Conservation (phyloP, 2,797 vertebrate species). For the Danio kyathit region DNA sequence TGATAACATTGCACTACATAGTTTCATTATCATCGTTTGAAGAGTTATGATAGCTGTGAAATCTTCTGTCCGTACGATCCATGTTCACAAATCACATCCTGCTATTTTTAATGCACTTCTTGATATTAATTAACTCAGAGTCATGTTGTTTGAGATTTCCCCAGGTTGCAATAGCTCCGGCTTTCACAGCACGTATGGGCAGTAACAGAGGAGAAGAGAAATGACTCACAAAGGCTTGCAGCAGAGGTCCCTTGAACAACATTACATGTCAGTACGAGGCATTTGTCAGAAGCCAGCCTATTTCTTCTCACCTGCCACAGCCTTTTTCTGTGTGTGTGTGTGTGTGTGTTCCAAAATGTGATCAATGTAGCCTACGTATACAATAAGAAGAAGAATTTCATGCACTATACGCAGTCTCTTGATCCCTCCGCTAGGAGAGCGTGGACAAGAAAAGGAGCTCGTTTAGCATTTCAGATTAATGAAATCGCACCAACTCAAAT, state of each 20-base stretch:
- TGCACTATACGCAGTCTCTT: constrained; percentile 35
- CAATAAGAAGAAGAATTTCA: constrained; percentile 36
- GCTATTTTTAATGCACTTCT: constrained; percentile 55
- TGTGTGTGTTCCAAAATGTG: constrained; percentile 20
- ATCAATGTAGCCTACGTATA: constrained; percentile 41
- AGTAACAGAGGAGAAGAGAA: constrained; percentile 49
- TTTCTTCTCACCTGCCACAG: constrained; percentile 47
- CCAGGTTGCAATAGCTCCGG: constrained; percentile 58
- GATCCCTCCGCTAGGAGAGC: constrained; percentile 35
- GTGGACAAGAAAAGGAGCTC: constrained; percentile 18
- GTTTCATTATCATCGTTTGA: constrained; percentile 11
- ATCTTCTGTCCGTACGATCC: constrained; percentile 33
- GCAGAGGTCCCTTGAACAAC: constrained; percentile 62
- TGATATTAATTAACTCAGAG: constrained; percentile 57
- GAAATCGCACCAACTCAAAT: constrained; percentile 30
- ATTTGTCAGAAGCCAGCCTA: constrained; percentile 55
- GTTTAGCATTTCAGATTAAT: constrained; percentile 38
- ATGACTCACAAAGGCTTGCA: constrained; percentile 42
- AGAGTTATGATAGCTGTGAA: background rate
- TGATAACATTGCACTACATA: background rate
- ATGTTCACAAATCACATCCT: constrained; percentile 41
- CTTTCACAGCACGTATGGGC: constrained; percentile 46
- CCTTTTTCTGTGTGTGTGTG: constrained; percentile 15
- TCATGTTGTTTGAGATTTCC: constrained; percentile 53
- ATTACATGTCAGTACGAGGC: constrained; percentile 55